phyloP scores from a whole-genome alignment of 2,888 invertebrate species.

The Acrocyrtus sp. region DNA sequence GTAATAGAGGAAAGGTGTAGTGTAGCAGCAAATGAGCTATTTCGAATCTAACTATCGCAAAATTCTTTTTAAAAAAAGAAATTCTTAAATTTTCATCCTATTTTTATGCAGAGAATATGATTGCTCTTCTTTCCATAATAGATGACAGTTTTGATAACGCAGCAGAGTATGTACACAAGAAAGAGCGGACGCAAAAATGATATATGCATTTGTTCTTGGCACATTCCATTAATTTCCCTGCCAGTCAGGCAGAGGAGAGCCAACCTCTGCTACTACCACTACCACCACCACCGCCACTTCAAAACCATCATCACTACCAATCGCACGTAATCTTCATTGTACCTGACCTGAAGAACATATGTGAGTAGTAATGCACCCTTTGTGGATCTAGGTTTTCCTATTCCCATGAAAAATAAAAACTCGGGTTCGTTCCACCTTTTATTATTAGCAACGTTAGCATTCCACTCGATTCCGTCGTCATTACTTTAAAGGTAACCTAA shows the following conservation, averaged over 20 bases:
- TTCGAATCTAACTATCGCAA: not conserved
- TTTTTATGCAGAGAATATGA: not conserved
- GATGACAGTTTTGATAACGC: no score
- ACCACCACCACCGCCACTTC: not conserved
- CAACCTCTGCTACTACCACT: no score
- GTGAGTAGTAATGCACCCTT: constrained; percentile 19
- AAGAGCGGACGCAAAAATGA: constrained; percentile 9
- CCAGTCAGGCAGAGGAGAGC: no score
- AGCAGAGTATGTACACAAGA: no score
- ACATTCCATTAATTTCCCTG: constrained; percentile 42
- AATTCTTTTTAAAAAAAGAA: not conserved
- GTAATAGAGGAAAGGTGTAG: not conserved
- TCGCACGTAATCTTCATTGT: not conserved
- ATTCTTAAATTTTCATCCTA: no score
- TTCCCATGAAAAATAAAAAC: constrained; percentile 51
- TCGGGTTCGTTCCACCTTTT: constrained; percentile 49
- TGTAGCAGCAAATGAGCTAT: not conserved
- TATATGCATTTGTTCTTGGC: constrained; percentile 45
- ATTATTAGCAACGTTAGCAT: not conserved
- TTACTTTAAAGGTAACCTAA: constrained; percentile 11
- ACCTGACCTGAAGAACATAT: constrained; percentile 48
- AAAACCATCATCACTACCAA: no score
- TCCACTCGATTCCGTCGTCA: constrained; percentile 7
- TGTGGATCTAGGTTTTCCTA: constrained; percentile 54
- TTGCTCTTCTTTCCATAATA: no score